Percentiles rank a stretch among this genome's conserved stretches.
Conservation (phyloP, 2,797 vertebrate species). For the Poliocrania exsul region DNA sequence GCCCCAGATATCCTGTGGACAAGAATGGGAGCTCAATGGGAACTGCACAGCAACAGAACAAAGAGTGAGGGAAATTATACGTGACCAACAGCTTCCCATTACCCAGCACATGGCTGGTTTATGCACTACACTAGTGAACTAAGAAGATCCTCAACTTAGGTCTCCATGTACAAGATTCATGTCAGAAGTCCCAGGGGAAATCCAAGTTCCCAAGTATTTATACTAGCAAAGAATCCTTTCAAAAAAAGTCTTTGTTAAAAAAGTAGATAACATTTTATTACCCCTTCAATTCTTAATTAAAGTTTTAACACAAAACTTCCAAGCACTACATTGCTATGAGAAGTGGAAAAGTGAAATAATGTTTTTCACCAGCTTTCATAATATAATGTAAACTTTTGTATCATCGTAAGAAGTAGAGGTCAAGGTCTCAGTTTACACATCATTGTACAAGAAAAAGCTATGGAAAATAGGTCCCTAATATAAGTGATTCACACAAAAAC, state of each 20-base stretch:
- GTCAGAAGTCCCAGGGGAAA: neutral
- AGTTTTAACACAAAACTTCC: neutral
- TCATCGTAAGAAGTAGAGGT: fast-evolving
- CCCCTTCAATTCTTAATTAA: no score
- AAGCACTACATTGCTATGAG: neutral
- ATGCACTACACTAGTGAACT: neutral
- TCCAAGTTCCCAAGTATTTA: neutral
- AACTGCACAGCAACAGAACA: neutral
- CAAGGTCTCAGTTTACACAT: neutral
- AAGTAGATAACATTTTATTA: neutral
- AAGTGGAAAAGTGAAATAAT: neutral
- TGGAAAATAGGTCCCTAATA: neutral
- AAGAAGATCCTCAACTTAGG: neutral
- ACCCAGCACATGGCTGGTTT: neutral
- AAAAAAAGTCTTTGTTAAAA: neutral
- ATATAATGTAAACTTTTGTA: neutral
- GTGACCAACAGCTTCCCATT: neutral
- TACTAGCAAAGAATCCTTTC: neutral
- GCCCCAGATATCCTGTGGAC: neutral
- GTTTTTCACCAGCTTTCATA: neutral
- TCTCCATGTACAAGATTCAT: neutral
- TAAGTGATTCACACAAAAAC: neutral
- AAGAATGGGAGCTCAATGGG: neutral
- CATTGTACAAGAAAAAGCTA: neutral
- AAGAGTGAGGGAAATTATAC: neutral